Evolutionary conservation across 1,140 invertebrate genomes (phyloP).

Genomic region (Drosophila tsacasi): DNA sequence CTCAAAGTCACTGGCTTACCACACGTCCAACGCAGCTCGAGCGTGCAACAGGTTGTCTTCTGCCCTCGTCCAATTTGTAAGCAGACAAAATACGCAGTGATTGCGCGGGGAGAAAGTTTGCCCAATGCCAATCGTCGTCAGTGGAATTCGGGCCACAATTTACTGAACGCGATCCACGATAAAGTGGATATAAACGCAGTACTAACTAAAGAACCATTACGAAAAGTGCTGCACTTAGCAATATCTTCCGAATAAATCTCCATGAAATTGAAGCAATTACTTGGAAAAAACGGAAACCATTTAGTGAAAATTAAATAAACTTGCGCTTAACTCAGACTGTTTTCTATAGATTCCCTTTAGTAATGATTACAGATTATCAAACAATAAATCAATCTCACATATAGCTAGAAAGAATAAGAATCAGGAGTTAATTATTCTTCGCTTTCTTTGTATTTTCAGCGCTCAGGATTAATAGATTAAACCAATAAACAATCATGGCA

Average conservation of each 20-base stretch:
- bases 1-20: slow-evolving; percentile 45
- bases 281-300: not conserved
- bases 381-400: not conserved
- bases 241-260: not conserved
- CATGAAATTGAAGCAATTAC: not conserved
- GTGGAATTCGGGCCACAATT: slow-evolving; percentile 46
- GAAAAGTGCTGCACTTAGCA: slow-evolving; percentile 1
- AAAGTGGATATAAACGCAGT: not conserved
- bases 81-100: slow-evolving; percentile 57
- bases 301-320: not conserved
- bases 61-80: slow-evolving; percentile 59
- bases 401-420: not conserved
- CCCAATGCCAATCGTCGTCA: slow-evolving; percentile 47
- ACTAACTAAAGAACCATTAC: slow-evolving; percentile 5
- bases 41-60: slow-evolving; percentile 74
- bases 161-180: slow-evolving; percentile 5
- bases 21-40: slow-evolving; percentile 70
- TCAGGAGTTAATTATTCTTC: not conserved
- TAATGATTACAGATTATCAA: not conserved
- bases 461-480: slow-evolving; percentile 65
- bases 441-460: slow-evolving; percentile 22
- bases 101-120: slow-evolving; percentile 75
- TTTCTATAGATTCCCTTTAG: not conserved
- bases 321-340: no score
- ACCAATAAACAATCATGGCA: slow-evolving; percentile 53